A percentile compares a stretch with the other conserved stretches of the same genome.
Conservation (phyloP, 2,888 invertebrate genomes). For the Xestoiulus laeticollis region DNA sequence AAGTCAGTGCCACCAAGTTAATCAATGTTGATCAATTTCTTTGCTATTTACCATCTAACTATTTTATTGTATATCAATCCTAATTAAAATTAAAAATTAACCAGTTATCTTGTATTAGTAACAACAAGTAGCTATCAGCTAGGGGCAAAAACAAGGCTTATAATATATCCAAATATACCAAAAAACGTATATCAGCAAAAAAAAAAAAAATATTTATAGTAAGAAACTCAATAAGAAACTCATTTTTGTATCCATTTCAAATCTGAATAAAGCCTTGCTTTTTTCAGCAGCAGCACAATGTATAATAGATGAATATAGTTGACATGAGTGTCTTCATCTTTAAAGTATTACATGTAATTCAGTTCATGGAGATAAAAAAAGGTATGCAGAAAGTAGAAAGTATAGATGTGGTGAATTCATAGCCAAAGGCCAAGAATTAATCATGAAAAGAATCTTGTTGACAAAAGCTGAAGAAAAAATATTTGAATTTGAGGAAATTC, state of each 20-base stretch:
- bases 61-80: too few relatives aligned
- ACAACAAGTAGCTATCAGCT: too few relatives aligned
- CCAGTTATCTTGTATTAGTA: too few relatives aligned
- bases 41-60: too few relatives aligned
- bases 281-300: not conserved
- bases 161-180: not conserved
- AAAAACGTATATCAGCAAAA: not conserved
- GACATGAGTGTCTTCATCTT: not conserved
- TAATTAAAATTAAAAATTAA: too few relatives aligned
- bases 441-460: conserved; percentile 3
- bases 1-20: too few relatives aligned
- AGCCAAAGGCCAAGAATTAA: not conserved
- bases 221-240: too few relatives aligned
- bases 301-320: not conserved
- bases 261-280: not conserved
- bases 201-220: too few relatives aligned
- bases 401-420: not conserved
- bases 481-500: not conserved
- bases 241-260: not conserved
- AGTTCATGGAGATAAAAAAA: not conserved
- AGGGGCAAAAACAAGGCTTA: not conserved
- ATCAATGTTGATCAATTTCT: too few relatives aligned
- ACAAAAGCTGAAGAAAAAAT: conserved; percentile 4
- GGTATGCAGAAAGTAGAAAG: not conserved
- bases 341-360: not conserved